These are phyloP conservation scores for human (Homo sapiens) DNA, from an alignment of 2,113 vertebrate species.

Conservation along the genomic window GRCh38 chr13:53311001-53311500, in stretches of 20 bases:
- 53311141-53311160: constrained; percentile 79
- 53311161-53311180: constrained; percentile 72
- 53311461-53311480: constrained; percentile 39
- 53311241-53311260: constrained; percentile 73
- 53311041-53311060: constrained; percentile 75
- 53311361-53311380: neutral
- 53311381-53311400: constrained; percentile 1
- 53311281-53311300: constrained; percentile 36
- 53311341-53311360: constrained; percentile 21
- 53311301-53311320: neutral
- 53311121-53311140: constrained; percentile 75
- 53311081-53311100: constrained; percentile 80
- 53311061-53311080: constrained; percentile 76
- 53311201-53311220: constrained; percentile 65
- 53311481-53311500: constrained; percentile 36
- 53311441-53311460: constrained; percentile 32
- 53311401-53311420: neutral
- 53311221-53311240: constrained; percentile 70
- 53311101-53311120: constrained; percentile 78
- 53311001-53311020: constrained; percentile 73
- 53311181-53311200: constrained; percentile 76
- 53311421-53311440: neutral
- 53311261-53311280: constrained; percentile 52
- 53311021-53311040: constrained; percentile 77
- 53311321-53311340: neutral